Base-by-base conservation (phyloP, 2,797 vertebrate genomes). In the Micromesistius poutassou region DNA sequence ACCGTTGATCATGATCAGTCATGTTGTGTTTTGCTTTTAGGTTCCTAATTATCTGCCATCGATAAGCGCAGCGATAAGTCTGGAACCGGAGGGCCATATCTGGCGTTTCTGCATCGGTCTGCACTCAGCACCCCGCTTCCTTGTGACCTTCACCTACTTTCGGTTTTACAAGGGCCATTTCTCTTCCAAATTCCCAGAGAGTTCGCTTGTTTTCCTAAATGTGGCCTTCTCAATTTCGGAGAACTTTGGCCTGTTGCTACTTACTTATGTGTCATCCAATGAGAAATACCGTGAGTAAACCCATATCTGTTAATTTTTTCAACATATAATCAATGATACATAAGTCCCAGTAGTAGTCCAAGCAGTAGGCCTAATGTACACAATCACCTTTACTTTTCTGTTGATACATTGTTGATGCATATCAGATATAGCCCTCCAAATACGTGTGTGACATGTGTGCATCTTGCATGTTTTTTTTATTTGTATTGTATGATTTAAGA, bases 31-130 rank as follows among this genome's bases (percentile, higher is more conserved):
- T 1, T 74, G 5, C 55, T 16, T 76, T 38, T 72, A 98, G 97
- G 96, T 98, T 38, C 92, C 94, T 19, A 98, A 98, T 89, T 97
- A 97, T 87, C 94, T 97, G 76, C 96, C 96, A 0, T 98, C 97
- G 3, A 95, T 97, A 89, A 98, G 96, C 38, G 96, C 96, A 0
- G 96, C 97, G 3, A 97, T 98, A 14, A 96, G 96, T 0, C 92
- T 95, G 42, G 93, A 94, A 30, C 97, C 97, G 0, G 95, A 97
- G 93, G 94, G 96, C 79, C 94, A 97, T 35, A 93, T 97, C 76
- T 97, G 97, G 96, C 93, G 96, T 2, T 93, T 96, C 84, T 96
- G 95, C 90, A 95, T 98, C 0, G 96, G 94, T 1, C 91, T 97
- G 72, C 97, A 98, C 90, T 95, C 96, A 0, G 96, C 96, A 0